Evolutionary conservation across 2,888 invertebrate genomes (phyloP).

Genomic region (Anoncus sp.): DNA sequence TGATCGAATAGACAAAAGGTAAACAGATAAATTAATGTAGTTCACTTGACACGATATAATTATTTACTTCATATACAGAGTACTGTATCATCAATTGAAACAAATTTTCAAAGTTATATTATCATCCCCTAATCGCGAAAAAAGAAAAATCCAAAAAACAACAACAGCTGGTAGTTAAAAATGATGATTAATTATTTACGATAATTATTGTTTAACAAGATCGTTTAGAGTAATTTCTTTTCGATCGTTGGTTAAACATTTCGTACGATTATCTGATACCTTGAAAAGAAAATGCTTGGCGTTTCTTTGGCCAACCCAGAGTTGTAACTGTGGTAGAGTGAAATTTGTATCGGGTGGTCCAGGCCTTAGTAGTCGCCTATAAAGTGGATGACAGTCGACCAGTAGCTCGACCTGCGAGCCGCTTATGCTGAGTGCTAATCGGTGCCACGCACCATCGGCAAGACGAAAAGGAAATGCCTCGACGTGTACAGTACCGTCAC

Average conservation of each 20-base stretch:
- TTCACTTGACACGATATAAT: too few species aligned
- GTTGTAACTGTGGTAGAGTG: conserved; percentile 88
- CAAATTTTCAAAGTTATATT: too few species aligned
- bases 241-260: background rate
- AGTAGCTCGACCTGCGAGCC: conserved; percentile 93
- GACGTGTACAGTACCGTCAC: conserved; percentile 88
- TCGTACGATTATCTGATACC: conserved; percentile 85
- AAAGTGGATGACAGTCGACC: conserved; percentile 94
- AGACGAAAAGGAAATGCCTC: conserved; percentile 95
- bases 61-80: too few species aligned
- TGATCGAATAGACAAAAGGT: too few species aligned
- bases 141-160: too few species aligned
- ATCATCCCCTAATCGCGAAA: too few species aligned
- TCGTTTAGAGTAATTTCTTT: too few species aligned
- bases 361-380: conserved; percentile 90
- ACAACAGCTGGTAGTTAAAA: too few species aligned
- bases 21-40: too few species aligned
- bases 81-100: too few species aligned
- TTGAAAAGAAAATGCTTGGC: conserved; percentile 94
- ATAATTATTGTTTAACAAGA: too few species aligned
- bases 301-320: conserved; percentile 96
- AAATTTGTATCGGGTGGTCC: conserved; percentile 91
- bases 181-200: too few species aligned
- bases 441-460: conserved; percentile 95
- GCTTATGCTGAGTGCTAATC: conserved; percentile 92